These are phyloP conservation scores for Lophura nycthemera DNA, from an alignment of 2,113 vertebrate species.

Conservation along the genomic window DNA sequence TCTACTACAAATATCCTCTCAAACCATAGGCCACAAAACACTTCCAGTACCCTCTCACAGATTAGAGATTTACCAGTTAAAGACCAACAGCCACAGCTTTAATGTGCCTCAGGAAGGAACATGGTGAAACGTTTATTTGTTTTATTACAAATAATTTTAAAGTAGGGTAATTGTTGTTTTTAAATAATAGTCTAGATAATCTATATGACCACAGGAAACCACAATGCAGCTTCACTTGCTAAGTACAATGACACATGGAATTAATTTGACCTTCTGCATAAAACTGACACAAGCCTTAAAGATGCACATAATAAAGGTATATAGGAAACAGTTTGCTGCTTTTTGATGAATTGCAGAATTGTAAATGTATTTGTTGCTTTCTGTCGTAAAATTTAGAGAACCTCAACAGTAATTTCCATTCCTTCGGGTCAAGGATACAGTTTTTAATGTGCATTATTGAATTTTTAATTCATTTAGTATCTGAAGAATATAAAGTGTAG, in stretches of 20 bases:
- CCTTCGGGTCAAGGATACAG: neutral
- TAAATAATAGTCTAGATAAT: constrained; percentile 59
- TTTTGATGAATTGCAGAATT: constrained; percentile 45
- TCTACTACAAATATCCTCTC: constrained; percentile 51
- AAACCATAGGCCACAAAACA: constrained; percentile 50
- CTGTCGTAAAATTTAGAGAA: constrained; percentile 12
- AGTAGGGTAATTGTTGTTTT: constrained; percentile 56
- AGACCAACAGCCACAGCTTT: constrained; percentile 13
- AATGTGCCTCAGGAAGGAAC: constrained; percentile 51
- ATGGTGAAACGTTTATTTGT: constrained; percentile 64
- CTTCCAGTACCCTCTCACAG: constrained; percentile 26
- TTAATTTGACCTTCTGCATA: constrained; percentile 7
- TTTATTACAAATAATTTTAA: constrained; percentile 66
- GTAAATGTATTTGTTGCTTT: constrained; percentile 21
- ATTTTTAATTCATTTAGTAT: constrained; percentile 52
- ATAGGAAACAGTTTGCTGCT: constrained; percentile 24
- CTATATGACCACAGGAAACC: constrained; percentile 8
- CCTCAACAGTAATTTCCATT: constrained; percentile 34
- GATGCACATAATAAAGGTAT: constrained; percentile 35
- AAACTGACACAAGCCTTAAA: constrained; percentile 33
- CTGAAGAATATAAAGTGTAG: constrained; percentile 39
- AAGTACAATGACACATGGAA: constrained; percentile 28
- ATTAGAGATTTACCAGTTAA: constrained; percentile 17
- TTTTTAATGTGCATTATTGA: constrained; percentile 43
- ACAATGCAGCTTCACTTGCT: constrained; percentile 27